Evolutionary conservation across 1,140 invertebrate species (phyloP), one percentile per base, ranked within the genome.

Genomic region (Ceratitis capitata): DNA sequence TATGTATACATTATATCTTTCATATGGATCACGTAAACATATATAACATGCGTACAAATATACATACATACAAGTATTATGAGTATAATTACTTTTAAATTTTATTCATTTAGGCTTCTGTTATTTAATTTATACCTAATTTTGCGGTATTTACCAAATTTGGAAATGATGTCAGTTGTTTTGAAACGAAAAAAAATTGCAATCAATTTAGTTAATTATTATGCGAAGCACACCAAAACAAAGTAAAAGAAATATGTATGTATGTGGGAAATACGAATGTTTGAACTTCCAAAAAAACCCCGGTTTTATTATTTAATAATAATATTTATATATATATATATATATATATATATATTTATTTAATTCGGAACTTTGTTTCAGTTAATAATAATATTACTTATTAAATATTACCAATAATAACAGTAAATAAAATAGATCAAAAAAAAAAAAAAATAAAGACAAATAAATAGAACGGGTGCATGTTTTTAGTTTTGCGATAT

Each of bases 111-210:
- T n/a, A 19, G 35, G 7, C 14, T 3, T 69, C 35, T 32, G 29
- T 29, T 32, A 6, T 32, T 61, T 32, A 32, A 23, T 23, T 23
- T 3, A 61, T 32, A n/a, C 64, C 23, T 32, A 3, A 64, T 64
- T 64, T 32, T 23, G 9, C 42, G 12, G 12, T 9, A 26, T 78
- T 78, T 39, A 19, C 69, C 45, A 78, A 78, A 78, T 45, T 23
- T 78, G 39, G n/a, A 23, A n/a, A 47, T 78, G 69, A 78, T 78
- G 69, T 78, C 69, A 78, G 39, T 78, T 45, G 39, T 47, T 78
- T 78, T 23, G 39, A 2, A 42, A 19, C 23, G 5, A 78, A 42
- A 42, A 19, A 45, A 14, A 78, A 42, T 45, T 26, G 32, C 35
- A 32, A 42, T 19, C 39, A 78, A 45, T 78, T 78, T 78, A 78